Evolutionary conservation across 1,140 invertebrate genomes (phyloP).

Genomic region (Drosophila kohkoa): DNA sequence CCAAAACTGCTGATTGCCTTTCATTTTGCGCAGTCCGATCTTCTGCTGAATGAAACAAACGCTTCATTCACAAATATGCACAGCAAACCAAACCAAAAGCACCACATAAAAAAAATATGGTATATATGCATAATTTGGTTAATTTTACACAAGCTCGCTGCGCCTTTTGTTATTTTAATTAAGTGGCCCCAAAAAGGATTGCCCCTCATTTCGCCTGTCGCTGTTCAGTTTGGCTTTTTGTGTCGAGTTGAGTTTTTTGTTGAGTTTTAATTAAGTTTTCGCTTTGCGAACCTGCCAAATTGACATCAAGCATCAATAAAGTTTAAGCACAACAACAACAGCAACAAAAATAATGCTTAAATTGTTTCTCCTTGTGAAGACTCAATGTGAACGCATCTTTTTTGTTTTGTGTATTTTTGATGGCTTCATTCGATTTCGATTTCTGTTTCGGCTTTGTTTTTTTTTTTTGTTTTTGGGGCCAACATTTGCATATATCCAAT

Average conservation of each 20-base stretch:
- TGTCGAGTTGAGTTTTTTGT: conserved; percentile 3
- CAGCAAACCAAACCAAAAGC: conserved; percentile 18
- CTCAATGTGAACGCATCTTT: conserved; percentile 32
- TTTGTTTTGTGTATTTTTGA: conserved; percentile 71
- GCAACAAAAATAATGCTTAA: conserved; percentile 11
- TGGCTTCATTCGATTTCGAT: conserved; percentile 61
- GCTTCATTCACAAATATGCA: conserved; percentile 69
- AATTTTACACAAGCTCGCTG: conserved; percentile 62
- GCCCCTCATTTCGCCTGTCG: conserved; percentile 26
- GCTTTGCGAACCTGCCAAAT: conserved; percentile 54
- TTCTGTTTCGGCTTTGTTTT: not conserved
- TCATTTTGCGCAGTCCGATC: conserved; percentile 47
- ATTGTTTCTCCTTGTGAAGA: conserved; percentile 45
- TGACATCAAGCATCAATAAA: conserved; percentile 76
- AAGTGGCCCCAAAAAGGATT: conserved; percentile 73
- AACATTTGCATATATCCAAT: conserved; percentile 76
- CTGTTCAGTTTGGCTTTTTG: too few relatives aligned
- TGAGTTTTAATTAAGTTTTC: conserved; percentile 76
- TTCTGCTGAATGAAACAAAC: conserved; percentile 71
- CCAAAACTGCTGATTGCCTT: conserved; percentile 27
- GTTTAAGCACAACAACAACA: conserved; percentile 56
- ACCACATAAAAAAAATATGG: not conserved
- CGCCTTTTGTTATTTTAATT: conserved; percentile 71
- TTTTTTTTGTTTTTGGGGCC: conserved; percentile 21
- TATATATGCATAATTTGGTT: conserved; percentile 51